Evolutionary conservation across 2,797 vertebrate species (phyloP).

Genomic region (Neosalanx taihuensis): DNA sequence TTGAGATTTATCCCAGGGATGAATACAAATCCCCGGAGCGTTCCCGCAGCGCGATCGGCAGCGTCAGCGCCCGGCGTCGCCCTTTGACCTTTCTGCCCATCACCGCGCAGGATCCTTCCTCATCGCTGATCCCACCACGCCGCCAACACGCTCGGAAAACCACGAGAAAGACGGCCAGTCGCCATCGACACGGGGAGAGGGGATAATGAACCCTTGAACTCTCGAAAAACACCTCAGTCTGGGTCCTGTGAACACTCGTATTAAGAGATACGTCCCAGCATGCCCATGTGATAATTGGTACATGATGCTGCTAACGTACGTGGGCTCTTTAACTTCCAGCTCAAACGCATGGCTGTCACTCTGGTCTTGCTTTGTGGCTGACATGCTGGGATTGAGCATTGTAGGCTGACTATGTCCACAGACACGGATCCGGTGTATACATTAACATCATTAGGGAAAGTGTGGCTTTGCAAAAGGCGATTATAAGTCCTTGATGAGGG

Average conservation of each 20-base stretch:
- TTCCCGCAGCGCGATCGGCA: background rate
- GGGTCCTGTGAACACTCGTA: background rate
- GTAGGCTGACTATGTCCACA: slow-evolving; percentile 19
- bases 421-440: slow-evolving; percentile 31
- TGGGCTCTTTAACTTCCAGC: background rate
- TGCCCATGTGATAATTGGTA: slow-evolving; percentile 29
- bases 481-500: slow-evolving; percentile 37
- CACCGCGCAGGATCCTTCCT: too few relatives aligned
- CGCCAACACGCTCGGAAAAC: too few relatives aligned
- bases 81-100: slow-evolving; percentile 4
- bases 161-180: too few relatives aligned
- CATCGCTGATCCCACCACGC: background rate
- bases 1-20: background rate
- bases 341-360: slow-evolving; percentile 4
- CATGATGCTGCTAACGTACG: background rate
- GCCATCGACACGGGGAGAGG: too few relatives aligned
- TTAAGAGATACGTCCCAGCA: slow-evolving; percentile 29
- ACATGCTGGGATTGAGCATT: slow-evolving; percentile 42
- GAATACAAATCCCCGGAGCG: background rate
- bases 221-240: too few relatives aligned
- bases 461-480: slow-evolving; percentile 49
- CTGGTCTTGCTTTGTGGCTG: slow-evolving; percentile 12
- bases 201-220: too few relatives aligned
- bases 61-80: background rate
- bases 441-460: slow-evolving; percentile 63